A percentile compares a stretch with the other conserved stretches of the same genome.
phyloP scores from a whole-genome alignment of 2,113 vertebrate genomes.

The Centropristis striata region DNA sequence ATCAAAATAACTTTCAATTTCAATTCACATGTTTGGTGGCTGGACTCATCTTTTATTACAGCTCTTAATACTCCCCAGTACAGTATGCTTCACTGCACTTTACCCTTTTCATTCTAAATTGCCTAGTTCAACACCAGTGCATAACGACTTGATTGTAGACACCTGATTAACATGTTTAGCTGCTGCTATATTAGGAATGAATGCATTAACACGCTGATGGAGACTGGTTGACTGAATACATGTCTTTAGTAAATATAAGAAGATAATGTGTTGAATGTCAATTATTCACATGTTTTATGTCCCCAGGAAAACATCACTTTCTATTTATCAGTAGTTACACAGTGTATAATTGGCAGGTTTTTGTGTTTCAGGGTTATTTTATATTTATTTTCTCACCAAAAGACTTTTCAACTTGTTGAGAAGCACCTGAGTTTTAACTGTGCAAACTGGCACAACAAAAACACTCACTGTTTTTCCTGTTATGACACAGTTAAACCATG shows the following conservation, averaged over 20 bases:
- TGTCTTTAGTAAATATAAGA: neutral
- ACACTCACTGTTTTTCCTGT: neutral
- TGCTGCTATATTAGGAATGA: neutral
- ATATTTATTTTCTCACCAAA: neutral
- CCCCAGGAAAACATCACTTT: neutral
- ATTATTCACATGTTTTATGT: neutral
- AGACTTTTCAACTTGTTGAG: neutral
- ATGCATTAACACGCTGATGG: neutral
- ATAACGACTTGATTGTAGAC: neutral
- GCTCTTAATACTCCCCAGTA: neutral
- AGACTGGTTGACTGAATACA: neutral
- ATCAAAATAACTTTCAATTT: constrained; percentile 34
- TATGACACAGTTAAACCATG: constrained; percentile 1
- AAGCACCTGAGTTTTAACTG: constrained; percentile 1
- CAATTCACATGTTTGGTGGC: neutral
- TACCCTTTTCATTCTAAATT: neutral
- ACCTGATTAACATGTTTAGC: neutral
- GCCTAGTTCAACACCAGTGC: neutral
- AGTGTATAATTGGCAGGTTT: neutral
- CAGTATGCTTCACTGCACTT: neutral
- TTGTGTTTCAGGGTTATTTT: neutral
- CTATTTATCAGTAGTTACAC: neutral
- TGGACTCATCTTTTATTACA: neutral
- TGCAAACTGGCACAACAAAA: neutral
- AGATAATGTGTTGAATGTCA: neutral